Evolutionary conservation across 2,888 invertebrate species (phyloP).

Genomic region (Prosopocoilus inquinatus): DNA sequence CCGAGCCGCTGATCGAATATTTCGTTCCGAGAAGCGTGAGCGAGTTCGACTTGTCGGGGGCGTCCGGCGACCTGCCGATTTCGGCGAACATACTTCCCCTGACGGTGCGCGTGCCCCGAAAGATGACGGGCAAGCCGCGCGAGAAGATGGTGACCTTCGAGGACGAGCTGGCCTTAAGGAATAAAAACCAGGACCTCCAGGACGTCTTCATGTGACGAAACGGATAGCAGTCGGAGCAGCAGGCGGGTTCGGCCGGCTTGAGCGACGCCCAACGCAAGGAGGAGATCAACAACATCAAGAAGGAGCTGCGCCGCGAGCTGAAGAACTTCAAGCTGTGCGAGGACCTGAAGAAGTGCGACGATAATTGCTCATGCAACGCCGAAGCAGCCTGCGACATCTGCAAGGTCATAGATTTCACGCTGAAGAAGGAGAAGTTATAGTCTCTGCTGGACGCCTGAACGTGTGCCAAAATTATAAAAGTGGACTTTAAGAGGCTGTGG

Average conservation of each 20-base stretch:
- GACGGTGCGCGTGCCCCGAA: constrained; percentile 44
- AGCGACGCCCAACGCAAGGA: constrained; percentile 11
- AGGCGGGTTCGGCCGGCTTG: constrained; percentile 28
- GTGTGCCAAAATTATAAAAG: neutral
- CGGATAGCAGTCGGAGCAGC: constrained; percentile 43
- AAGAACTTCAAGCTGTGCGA: constrained; percentile 49
- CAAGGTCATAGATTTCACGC: constrained; percentile 48
- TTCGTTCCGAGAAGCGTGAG: constrained; percentile 82
- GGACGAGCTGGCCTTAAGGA: constrained; percentile 59
- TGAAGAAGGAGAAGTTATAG: constrained; percentile 48
- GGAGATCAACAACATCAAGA: constrained; percentile 15
- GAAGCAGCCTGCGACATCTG: constrained; percentile 50
- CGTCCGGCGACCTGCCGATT: constrained; percentile 55
- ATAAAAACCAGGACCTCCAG: constrained; percentile 55
- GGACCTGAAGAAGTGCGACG: constrained; percentile 48
- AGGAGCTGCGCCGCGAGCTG: constrained; percentile 17
- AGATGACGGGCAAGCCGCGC: constrained; percentile 51
- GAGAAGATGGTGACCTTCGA: constrained; percentile 82
- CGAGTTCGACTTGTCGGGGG: constrained; percentile 74
- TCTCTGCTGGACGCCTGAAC: constrained; percentile 6
- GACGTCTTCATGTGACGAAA: constrained; percentile 81
- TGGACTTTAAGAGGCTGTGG: constrained; percentile 14
- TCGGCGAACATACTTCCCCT: constrained; percentile 42
- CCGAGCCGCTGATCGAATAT: constrained; percentile 71
- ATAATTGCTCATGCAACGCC: constrained; percentile 47